phyloP scores from a whole-genome alignment of 1,140 invertebrate species.

The Aleiodes sp. region DNA sequence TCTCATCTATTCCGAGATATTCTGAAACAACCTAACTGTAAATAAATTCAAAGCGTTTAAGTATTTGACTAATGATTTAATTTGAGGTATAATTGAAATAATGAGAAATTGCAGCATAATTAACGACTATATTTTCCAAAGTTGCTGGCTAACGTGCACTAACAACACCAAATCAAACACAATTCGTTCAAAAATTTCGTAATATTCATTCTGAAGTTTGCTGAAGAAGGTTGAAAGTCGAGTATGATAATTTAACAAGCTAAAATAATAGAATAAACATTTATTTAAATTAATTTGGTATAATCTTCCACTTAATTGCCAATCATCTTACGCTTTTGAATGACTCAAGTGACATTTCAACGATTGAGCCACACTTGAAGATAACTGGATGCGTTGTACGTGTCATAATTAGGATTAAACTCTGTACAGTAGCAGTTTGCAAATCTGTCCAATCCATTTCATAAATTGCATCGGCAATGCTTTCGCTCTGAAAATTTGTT shows the following conservation, averaged over 20 bases:
- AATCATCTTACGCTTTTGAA: conserved; percentile 26
- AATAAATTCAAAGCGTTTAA: no score
- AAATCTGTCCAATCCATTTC: conserved; percentile 25
- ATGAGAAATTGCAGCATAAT: not conserved
- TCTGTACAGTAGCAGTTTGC: conserved; percentile 20
- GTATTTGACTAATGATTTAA: no score
- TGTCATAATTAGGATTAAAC: conserved; percentile 26
- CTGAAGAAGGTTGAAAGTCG: conserved; percentile 25
- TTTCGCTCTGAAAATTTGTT: conserved; percentile 23
- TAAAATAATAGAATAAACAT: conserved; percentile 14
- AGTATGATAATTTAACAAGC: conserved; percentile 28
- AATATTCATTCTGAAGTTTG: not conserved
- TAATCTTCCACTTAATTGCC: not conserved
- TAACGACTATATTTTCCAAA: not conserved
- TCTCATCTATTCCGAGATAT: no score
- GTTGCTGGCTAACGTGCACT: not conserved
- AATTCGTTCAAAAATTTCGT: not conserved
- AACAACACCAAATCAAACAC: not conserved
- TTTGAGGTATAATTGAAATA: not conserved
- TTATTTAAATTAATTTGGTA: not conserved
- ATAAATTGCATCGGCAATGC: conserved; percentile 23
- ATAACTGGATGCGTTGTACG: conserved; percentile 18
- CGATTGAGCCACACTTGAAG: conserved; percentile 19
- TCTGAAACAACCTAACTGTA: no score
- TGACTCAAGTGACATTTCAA: conserved; percentile 26